Evolutionary conservation across 2,113 vertebrate genomes (phyloP), one percentile per base, ranked within the genome.

Genomic region (Saguinus midas): DNA sequence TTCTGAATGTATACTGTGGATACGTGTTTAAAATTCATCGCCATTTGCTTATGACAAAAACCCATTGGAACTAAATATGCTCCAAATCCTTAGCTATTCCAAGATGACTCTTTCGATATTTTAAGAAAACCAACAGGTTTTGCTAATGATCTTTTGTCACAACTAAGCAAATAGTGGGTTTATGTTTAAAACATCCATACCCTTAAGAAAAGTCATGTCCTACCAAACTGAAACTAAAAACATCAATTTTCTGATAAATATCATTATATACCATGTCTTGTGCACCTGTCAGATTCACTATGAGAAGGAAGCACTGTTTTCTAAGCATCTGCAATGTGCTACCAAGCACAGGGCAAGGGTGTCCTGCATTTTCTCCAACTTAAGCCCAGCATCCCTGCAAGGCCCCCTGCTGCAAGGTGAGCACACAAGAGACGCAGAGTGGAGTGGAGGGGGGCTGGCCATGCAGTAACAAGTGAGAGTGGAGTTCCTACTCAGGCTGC

Each of bases 281-380:
- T 2, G 55, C 10, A 8, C 50, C n/a, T 13, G 10, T 23, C 23
- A 7, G 45, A 2, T 1, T 66, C 3, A 45, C 55, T 25, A 4
- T 7, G 25, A 40, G 23, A 48, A 55, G 20, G 7, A 43, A 25
- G 8, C 20, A 45, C 1, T 9, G 23, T 13, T 10, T 1, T 45
- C 80, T 5, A 29, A 68, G 79, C 16, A 8, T 61, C 66, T 10
- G 27, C 3, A 4, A 21, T 0, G 1, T 3, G 43, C 82, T 5
- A 3, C 18, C 58, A 23, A 11, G 23, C 35, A 2, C 40, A 6
- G 5, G 27, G 23, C 1, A 40, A 72, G 48, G 1, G 2, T 6
- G 32, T 66, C 37, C 5, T 4, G 32, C 21, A 3, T 1, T 43
- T 43, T 23, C 66, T n/a, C 75, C 18, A 50, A 6, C 11, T 3